phyloP scores from a whole-genome alignment of 2,797 vertebrate species.

The Scolopax rusticola region DNA sequence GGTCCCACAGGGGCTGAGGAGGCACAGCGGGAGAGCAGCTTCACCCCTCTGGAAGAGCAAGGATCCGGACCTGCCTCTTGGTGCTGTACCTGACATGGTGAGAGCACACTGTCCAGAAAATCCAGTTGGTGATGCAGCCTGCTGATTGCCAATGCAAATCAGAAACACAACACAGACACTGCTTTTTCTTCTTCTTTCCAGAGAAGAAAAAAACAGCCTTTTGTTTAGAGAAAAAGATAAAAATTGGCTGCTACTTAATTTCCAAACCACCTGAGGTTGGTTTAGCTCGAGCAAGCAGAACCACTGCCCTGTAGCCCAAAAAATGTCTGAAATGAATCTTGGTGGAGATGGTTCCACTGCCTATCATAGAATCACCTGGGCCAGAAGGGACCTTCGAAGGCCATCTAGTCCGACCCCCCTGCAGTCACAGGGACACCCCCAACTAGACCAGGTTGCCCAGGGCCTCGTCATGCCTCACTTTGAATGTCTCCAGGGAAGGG shows the following conservation, averaged over 20 bases:
- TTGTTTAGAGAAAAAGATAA: background rate
- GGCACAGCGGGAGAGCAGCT: background rate
- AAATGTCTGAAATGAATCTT: background rate
- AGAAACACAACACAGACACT: background rate
- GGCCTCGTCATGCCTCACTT: no score
- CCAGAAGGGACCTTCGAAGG: no score
- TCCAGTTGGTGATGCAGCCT: fast-evolving
- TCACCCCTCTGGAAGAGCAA: background rate
- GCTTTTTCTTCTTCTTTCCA: background rate
- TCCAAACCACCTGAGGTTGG: background rate
- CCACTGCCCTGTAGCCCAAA: background rate
- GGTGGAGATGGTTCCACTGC: background rate
- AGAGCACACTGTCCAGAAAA: fast-evolving
- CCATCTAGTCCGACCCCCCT: no score
- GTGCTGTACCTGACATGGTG: background rate
- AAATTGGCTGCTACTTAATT: background rate
- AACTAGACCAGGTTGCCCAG: no score
- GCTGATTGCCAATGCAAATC: fast-evolving
- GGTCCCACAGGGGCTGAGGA: fast-evolving
- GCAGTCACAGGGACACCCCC: no score
- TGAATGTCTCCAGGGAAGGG: no score
- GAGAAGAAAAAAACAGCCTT: background rate
- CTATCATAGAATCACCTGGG: no score
- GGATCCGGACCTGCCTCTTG: fast-evolving
- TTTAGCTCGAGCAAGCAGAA: background rate